Percentiles rank a stretch among this genome's conserved stretches.
Conservation (phyloP, 2,797 vertebrate genomes). For the Meriones psammophilus region DNA sequence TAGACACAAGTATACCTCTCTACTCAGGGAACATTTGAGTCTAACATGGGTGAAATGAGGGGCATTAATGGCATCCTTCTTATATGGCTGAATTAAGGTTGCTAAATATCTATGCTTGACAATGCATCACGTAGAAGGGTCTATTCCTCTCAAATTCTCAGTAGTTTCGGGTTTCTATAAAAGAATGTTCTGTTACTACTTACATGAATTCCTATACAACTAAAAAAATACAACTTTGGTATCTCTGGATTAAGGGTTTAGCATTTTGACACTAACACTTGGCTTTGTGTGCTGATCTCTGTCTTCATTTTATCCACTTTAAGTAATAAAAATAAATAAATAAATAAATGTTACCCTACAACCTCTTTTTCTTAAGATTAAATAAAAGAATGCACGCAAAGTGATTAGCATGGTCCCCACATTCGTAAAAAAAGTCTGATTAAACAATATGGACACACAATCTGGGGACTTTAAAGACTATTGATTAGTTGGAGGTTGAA, state of each 20-base stretch:
- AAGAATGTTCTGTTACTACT: neutral
- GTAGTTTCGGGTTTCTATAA: neutral
- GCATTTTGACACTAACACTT: neutral
- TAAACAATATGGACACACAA: neutral
- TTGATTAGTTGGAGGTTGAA: neutral
- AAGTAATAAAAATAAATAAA: neutral
- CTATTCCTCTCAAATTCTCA: neutral
- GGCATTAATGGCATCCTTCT: accelerated
- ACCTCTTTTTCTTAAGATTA: neutral
- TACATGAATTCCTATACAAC: neutral
- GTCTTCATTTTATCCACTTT: neutral
- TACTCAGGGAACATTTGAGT: neutral
- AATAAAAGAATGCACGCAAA: neutral
- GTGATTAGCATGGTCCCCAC: neutral
- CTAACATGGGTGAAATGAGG: too few species aligned
- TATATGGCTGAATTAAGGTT: neutral
- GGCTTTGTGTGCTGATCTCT: neutral
- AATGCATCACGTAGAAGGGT: neutral
- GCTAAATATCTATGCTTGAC: neutral
- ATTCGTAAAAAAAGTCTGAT: neutral
- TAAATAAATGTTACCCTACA: neutral
- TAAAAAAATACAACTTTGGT: neutral
- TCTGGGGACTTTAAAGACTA: neutral
- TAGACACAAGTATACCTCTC: neutral
- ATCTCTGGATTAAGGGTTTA: neutral